Evolutionary conservation across 2,888 invertebrate genomes (phyloP).

Genomic region (Arctia plantaginis): DNA sequence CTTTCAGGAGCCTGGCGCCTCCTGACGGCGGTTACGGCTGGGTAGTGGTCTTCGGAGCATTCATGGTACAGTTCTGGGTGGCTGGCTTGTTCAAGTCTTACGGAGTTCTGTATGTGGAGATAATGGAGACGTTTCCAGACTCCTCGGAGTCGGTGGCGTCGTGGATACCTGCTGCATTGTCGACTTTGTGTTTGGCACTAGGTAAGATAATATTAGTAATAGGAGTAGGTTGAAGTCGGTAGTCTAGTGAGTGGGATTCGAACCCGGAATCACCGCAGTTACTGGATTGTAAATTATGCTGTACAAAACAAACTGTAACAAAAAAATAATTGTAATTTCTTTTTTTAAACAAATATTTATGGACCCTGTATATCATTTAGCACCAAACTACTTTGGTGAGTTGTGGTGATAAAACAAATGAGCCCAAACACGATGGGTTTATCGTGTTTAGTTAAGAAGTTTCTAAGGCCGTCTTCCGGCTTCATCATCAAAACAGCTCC

Average conservation of each 20-base stretch:
- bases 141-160: constrained; percentile 91
- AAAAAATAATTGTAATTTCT: too few species aligned
- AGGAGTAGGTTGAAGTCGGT: neutral
- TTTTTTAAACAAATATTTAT: too few species aligned
- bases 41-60: constrained; percentile 92
- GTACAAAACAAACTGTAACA: too few species aligned
- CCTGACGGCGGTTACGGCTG: constrained; percentile 92
- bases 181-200: constrained; percentile 91
- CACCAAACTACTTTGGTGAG: too few species aligned
- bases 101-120: constrained; percentile 92
- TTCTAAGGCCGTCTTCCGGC: too few species aligned
- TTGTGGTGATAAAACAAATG: too few species aligned
- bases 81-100: constrained; percentile 93
- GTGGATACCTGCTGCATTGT: constrained; percentile 93
- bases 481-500: too few species aligned
- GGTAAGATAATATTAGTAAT: constrained; percentile 78
- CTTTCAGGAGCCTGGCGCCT: constrained; percentile 68
- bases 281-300: too few species aligned
- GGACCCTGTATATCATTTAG: too few species aligned
- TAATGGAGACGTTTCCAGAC: constrained; percentile 92
- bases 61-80: constrained; percentile 93
- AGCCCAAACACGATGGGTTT: too few species aligned
- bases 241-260: neutral
- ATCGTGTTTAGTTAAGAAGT: too few species aligned
- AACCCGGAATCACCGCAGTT: neutral